Percentiles rank a stretch among this genome's conserved stretches.
Evolutionary conservation across 2,888 invertebrate genomes (phyloP).

Genomic region (Rotaria magnacalcarata): DNA sequence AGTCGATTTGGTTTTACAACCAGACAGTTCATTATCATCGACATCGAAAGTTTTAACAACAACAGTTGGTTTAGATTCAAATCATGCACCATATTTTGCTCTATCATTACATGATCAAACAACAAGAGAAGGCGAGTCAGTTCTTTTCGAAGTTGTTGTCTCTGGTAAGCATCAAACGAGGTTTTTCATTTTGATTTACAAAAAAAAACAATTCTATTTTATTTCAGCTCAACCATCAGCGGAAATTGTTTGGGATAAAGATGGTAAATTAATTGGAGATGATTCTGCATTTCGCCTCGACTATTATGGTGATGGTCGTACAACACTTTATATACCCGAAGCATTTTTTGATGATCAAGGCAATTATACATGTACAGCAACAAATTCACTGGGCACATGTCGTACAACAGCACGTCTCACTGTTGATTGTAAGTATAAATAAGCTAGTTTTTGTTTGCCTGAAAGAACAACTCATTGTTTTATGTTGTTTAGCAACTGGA

Average conservation of each 20-base stretch:
- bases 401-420: neutral
- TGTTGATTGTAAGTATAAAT: conserved; percentile 1
- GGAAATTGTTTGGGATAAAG: conserved; percentile 19
- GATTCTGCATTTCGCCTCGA: conserved; percentile 23
- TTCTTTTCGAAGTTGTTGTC: conserved; percentile 6
- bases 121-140: neutral
- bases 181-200: no score
- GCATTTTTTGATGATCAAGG: conserved; percentile 29
- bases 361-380: neutral
- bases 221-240: conserved; percentile 27
- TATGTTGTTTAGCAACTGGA: neutral
- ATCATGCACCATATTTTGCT: neutral
- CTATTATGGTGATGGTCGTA: conserved; percentile 30
- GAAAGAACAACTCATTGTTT: neutral
- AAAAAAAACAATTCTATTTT: neutral
- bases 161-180: neutral
- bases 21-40: neutral
- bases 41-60: conserved; percentile 7
- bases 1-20: conserved; percentile 31
- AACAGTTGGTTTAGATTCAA: neutral
- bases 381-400: neutral
- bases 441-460: neutral
- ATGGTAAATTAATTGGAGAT: conserved; percentile 23
- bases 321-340: conserved; percentile 16
- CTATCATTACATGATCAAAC: conserved; percentile 14